Evolutionary conservation across 2,888 invertebrate species (phyloP).

Genomic region (Epistrophe eligans): DNA sequence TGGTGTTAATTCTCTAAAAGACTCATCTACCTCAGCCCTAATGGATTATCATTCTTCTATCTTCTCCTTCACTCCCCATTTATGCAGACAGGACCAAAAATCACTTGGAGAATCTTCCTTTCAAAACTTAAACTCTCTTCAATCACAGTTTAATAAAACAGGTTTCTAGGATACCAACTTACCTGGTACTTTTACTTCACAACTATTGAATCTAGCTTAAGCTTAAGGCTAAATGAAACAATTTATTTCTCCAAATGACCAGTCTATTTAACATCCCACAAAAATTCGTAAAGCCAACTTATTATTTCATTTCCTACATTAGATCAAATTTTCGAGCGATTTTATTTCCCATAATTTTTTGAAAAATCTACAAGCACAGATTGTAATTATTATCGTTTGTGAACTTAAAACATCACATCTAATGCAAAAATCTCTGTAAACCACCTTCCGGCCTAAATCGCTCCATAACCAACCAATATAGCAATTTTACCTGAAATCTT

Average conservation of each 20-base stretch:
- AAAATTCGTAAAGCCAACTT: background rate
- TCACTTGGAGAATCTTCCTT: too few relatives aligned
- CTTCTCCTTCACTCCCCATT: too few relatives aligned
- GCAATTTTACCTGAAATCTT: constrained; percentile 54
- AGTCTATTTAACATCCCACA: background rate
- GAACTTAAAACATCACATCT: constrained; percentile 26
- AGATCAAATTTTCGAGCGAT: background rate
- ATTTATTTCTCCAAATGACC: background rate
- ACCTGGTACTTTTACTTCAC: background rate
- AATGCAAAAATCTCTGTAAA: background rate
- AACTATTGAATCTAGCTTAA: background rate
- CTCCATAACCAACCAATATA: constrained; percentile 48
- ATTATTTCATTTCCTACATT: background rate
- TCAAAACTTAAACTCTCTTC: too few relatives aligned
- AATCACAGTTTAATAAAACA: too few relatives aligned
- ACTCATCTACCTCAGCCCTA: too few relatives aligned
- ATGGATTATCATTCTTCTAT: too few relatives aligned
- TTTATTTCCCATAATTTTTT: background rate
- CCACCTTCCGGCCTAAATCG: constrained; percentile 11
- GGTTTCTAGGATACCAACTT: too few relatives aligned
- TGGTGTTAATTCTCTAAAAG: too few relatives aligned
- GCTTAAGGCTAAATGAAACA: background rate
- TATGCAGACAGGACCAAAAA: too few relatives aligned
- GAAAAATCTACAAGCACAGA: constrained; percentile 10
- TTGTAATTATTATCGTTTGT: constrained; percentile 19